Evolutionary conservation across 2,797 vertebrate species (phyloP).

Genomic region (Lutjanus campechanus): DNA sequence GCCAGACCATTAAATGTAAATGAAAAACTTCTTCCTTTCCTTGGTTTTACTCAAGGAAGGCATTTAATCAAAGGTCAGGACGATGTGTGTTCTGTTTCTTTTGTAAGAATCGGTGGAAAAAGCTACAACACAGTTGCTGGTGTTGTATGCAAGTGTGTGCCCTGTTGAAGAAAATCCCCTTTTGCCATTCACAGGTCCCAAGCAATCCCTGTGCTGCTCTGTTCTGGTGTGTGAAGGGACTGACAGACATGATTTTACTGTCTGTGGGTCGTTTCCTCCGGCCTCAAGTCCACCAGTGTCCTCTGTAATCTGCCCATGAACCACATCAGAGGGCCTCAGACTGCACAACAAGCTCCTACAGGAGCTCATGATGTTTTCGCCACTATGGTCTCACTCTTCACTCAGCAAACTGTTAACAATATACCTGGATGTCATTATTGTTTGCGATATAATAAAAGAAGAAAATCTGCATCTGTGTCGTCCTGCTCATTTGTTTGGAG

Average conservation of each 20-base stretch:
- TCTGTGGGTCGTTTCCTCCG: conserved; percentile 68
- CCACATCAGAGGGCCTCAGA: conserved; percentile 80
- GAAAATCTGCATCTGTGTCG: conserved; percentile 59
- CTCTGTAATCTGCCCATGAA: conserved; percentile 78
- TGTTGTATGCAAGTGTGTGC: conserved; percentile 49
- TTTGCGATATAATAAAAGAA: conserved; percentile 90
- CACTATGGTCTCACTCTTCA: conserved; percentile 86
- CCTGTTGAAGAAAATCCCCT: conserved; percentile 55
- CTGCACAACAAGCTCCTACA: conserved; percentile 80
- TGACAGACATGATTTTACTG: conserved; percentile 55
- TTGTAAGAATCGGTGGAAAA: conserved; percentile 58
- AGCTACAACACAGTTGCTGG: conserved; percentile 53
- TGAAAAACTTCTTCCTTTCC: conserved; percentile 33
- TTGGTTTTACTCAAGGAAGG: conserved; percentile 63
- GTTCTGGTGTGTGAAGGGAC: conserved; percentile 69
- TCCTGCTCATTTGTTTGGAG: conserved; percentile 41
- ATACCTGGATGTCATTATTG: conserved; percentile 90
- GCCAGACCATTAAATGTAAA: conserved; percentile 59
- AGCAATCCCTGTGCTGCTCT: conserved; percentile 83
- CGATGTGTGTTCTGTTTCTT: conserved; percentile 65
- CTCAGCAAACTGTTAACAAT: conserved; percentile 89
- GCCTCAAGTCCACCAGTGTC: conserved; percentile 69
- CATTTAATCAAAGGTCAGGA: conserved; percentile 62
- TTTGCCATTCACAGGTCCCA: conserved; percentile 80
- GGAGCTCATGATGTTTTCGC: conserved; percentile 82